Base-by-base conservation (phyloP, 2,888 invertebrate species). In the Pocota personata region DNA sequence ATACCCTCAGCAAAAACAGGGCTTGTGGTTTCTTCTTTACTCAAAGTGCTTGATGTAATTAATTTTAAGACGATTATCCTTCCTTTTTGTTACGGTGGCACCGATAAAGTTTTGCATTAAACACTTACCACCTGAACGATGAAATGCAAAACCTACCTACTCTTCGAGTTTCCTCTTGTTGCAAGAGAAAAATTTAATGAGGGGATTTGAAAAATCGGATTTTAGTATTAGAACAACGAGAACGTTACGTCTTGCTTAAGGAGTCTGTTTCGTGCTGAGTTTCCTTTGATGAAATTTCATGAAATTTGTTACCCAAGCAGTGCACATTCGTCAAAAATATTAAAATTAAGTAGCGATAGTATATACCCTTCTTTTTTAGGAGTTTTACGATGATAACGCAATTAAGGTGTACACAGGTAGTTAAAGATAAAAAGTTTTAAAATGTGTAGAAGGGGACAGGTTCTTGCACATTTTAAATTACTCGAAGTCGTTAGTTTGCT, bases 41-140 rank as follows among this genome's bases (percentile, higher is more conserved):
- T 55, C 55, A 69, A 69, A 43, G 30, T 67, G 58, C 66, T 72
- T 52, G 75, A 46, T 84, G 79, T 79, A 79, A 84, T 79, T 84
- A 84, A 84, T 84, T 84, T 84, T 84, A 79, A 79, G 84, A 75
- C 50, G 79, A 75, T 84, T 84, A 84, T 84, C 79, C 79, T 75
- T 71, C 58, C 37, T 64, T 66, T 80, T 71, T 80, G 58, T 84
- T 69, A 35, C 57, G 40, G 69, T 19, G 75, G 66, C 40, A 40
- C 40, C 52, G 79, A 79, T 64, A 71, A 84, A 79, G 84, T 84
- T 84, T 79, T 79, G 69, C 83, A 71, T 76, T 79, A 32, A 71
- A 60, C 77, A 37, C 75, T 82, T 76, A 71, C 75, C 75, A 79
- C 79, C 79, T 84, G 79, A 84, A 78, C 62, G 67, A 37, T 79